phyloP scores from a whole-genome alignment of 1,140 invertebrate species.

The Chelonus insularis region DNA sequence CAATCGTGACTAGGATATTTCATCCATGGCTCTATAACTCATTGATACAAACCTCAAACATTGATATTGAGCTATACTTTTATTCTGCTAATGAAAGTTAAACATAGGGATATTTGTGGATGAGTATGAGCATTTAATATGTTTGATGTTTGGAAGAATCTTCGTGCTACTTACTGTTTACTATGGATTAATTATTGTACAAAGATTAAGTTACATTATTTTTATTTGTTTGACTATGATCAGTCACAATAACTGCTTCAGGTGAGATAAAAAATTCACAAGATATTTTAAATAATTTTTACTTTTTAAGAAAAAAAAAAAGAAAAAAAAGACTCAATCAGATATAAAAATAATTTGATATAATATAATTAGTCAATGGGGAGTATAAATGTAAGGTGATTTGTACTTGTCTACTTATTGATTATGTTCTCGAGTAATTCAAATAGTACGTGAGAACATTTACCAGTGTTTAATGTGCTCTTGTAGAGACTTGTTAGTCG shows the following conservation, averaged over 20 bases:
- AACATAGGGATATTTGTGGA: constrained; percentile 37
- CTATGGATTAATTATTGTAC: constrained; percentile 47
- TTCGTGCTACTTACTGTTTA: constrained; percentile 36
- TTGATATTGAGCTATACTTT: constrained; percentile 34
- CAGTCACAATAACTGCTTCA: too few species aligned
- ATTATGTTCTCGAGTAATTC: constrained; percentile 13
- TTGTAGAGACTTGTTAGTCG: constrained; percentile 13
- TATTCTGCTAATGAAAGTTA: constrained; percentile 53
- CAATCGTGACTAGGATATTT: constrained; percentile 44
- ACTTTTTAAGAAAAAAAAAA: background rate
- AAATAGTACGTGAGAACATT: constrained; percentile 11
- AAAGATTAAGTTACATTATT: too few species aligned
- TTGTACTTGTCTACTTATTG: too few species aligned
- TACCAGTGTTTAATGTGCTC: constrained; percentile 5
- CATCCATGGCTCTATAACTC: constrained; percentile 40
- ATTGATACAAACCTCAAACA: constrained; percentile 45
- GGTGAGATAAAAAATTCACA: too few species aligned
- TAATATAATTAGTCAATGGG: background rate
- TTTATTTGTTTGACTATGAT: too few species aligned
- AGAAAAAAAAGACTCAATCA: too few species aligned
- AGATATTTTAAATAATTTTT: too few species aligned
- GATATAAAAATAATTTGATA: too few species aligned
- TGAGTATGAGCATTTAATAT: constrained; percentile 12
- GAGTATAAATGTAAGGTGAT: too few species aligned
- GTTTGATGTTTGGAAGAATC: too few species aligned